Evolutionary conservation across 1,140 invertebrate species (phyloP).

Genomic region (Lysiphlebus fabarum): DNA sequence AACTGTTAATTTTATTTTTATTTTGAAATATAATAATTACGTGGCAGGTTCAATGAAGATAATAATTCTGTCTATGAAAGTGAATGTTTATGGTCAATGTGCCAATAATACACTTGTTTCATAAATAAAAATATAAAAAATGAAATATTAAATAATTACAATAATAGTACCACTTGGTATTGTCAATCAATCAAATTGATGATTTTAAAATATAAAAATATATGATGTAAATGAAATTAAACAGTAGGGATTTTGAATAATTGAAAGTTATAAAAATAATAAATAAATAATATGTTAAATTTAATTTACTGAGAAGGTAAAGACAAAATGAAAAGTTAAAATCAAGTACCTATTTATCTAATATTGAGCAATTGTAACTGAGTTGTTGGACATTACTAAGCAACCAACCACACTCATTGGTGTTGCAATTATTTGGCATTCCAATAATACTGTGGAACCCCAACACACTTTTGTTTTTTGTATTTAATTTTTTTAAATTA

Average conservation of each 20-base stretch:
- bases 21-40: slow-evolving; percentile 12
- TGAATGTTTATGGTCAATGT: slow-evolving; percentile 15
- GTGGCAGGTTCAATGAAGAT: not conserved
- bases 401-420: slow-evolving; percentile 31
- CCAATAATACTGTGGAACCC: slow-evolving; percentile 33
- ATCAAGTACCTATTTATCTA: slow-evolving; percentile 39
- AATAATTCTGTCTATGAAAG: slow-evolving; percentile 10
- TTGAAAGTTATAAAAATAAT: too few species aligned
- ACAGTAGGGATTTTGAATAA: not conserved
- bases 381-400: slow-evolving; percentile 32
- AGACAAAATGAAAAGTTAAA: slow-evolving; percentile 35
- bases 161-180: too few species aligned
- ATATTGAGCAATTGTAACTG: slow-evolving; percentile 45
- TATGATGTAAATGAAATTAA: not conserved
- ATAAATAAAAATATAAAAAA: too few species aligned
- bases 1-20: too few species aligned
- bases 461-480: not conserved
- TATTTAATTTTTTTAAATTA: too few species aligned
- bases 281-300: slow-evolving; percentile 37
- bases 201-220: too few species aligned
- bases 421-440: slow-evolving; percentile 55
- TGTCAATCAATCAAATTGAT: too few species aligned
- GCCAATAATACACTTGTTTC: slow-evolving; percentile 9
- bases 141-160: too few species aligned
- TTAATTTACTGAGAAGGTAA: slow-evolving; percentile 31